Evolutionary conservation across 2,888 invertebrate genomes (phyloP), one percentile per base, ranked within the genome.

Genomic region (Lapara coniferarum): DNA sequence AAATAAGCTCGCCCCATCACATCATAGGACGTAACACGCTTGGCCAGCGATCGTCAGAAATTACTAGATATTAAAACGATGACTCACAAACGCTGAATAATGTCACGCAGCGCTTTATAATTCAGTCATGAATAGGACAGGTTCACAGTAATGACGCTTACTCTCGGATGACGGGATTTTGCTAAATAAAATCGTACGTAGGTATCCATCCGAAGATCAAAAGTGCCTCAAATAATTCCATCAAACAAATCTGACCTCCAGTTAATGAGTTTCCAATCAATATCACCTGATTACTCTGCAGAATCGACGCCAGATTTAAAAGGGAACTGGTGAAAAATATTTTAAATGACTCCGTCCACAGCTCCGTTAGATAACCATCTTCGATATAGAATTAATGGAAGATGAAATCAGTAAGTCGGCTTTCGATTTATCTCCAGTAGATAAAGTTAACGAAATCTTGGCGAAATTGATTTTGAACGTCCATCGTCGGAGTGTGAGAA

Each of bases 381-480:
- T 78, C 77, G 78, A 83, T 83, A 81, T 78, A 74, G 78, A 83
- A 85, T 85, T 84, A 85, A 85, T 85, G 84, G 79, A 73, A 78
- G 79, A 81, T 79, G 63, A 81, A 82, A 85, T 80, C 84, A 78
- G 72, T 72, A 19, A 63, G 57, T 79, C 78, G 76, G 70, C 75
- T 73, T 70, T 77, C 83, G 75, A 87, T 87, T 85, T 85, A 86
- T 87, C 84, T 84, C 75, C 69, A 56, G 70, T 72, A 77, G 88
- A 88, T 89, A 88, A 86, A 84, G 81, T 81, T 87, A 88, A 89
- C 81, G 87, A 89, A 88, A 77, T 84, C 77, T 68, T 69, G 74
- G 63, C 75, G 78, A 84, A 86, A 89, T 86, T 87, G 87, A 85
- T 85, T 87, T 86, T 79, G 80, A 85, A 84, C 78, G 81, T 74